Conservation (phyloP, 2,797 vertebrate genomes). For the Acanthornis magna region DNA sequence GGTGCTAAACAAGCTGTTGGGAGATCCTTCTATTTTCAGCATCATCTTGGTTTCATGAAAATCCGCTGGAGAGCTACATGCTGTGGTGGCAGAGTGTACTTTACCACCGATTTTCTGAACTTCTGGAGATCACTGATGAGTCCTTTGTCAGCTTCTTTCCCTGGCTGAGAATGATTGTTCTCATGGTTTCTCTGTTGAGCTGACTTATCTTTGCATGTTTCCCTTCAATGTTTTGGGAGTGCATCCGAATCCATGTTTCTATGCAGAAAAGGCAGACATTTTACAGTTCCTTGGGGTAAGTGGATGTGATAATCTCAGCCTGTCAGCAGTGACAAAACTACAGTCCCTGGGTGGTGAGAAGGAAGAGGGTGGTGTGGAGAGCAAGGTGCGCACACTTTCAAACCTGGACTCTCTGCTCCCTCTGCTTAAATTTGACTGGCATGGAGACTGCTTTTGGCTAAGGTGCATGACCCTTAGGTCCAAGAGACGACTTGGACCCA, state of each 20-base stretch:
- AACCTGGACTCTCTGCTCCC: not conserved
- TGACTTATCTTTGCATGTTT: not conserved
- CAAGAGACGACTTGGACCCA: not conserved
- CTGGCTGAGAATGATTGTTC: not conserved
- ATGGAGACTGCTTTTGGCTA: not conserved
- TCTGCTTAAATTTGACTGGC: not conserved
- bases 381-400: rapidly evolving
- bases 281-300: not conserved
- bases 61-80: not conserved
- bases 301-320: not conserved
- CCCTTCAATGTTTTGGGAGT: not conserved
- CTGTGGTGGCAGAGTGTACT: not conserved
- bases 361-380: not conserved
- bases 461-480: not conserved
- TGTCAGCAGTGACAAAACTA: not conserved
- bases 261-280: not conserved
- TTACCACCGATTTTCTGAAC: not conserved
- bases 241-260: not conserved
- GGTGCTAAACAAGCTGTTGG: not conserved
- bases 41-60: not conserved
- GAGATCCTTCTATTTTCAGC: not conserved
- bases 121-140: not conserved
- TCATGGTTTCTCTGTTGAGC: not conserved
- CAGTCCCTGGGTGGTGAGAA: not conserved
- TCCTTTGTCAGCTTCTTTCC: not conserved